Evolutionary conservation across 2,113 vertebrate species (phyloP).

Genomic region (Maylandia zebra): DNA sequence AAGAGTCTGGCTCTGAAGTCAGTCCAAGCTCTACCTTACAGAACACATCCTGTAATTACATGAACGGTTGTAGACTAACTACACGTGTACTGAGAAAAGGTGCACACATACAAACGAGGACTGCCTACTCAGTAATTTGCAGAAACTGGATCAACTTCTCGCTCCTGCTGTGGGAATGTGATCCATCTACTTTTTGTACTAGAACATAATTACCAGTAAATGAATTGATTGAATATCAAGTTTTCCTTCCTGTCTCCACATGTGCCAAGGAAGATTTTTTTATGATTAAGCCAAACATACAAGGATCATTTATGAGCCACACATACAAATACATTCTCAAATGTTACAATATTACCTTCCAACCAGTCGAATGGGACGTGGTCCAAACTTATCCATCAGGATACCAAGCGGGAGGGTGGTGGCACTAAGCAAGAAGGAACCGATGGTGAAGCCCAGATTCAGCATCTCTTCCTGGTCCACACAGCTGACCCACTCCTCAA

Average conservation of each 20-base stretch:
- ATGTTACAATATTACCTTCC: conserved; percentile 74
- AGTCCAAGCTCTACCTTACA: neutral
- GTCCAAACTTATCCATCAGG: conserved; percentile 85
- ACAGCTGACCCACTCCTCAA: conserved; percentile 61
- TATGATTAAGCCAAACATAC: neutral
- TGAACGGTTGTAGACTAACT: neutral
- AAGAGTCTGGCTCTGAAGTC: neutral
- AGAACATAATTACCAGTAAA: neutral
- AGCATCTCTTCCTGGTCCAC: conserved; percentile 84
- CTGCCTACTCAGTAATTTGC: neutral
- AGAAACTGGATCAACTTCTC: neutral
- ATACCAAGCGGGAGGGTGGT: conserved; percentile 85
- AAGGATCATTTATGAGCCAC: neutral
- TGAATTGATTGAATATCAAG: neutral
- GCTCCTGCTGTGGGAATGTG: conserved; percentile 11
- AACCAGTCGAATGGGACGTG: conserved; percentile 77
- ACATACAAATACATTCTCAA: neutral
- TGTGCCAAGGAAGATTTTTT: neutral
- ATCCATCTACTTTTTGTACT: neutral
- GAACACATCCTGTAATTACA: neutral
- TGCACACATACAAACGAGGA: neutral
- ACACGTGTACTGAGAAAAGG: neutral
- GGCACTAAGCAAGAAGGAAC: conserved; percentile 85
- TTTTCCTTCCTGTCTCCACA: neutral
- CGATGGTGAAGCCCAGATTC: conserved; percentile 86